Percentiles rank a stretch among this genome's conserved stretches.
These are phyloP conservation scores for Sceloporus tristichus DNA, from an alignment of 2,113 vertebrate species.

Conservation along the genomic window DNA sequence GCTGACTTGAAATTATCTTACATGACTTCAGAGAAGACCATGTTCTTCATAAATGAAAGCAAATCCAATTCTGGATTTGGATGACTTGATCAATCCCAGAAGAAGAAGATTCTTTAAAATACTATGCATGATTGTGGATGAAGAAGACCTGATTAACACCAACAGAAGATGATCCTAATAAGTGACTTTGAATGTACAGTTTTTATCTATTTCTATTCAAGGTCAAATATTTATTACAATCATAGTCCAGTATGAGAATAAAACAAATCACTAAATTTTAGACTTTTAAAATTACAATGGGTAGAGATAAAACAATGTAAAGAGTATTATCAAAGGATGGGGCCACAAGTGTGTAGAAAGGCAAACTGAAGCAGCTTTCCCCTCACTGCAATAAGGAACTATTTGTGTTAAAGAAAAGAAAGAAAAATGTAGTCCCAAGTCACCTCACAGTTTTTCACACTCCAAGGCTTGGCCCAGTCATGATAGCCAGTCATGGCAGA, in stretches of 20 bases:
- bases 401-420: too few species aligned
- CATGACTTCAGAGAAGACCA: constrained; percentile 69
- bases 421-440: too few species aligned
- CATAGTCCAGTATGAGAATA: not conserved
- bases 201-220: not conserved
- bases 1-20: constrained; percentile 73
- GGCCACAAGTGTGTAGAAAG: too few species aligned
- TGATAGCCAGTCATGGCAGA: too few species aligned
- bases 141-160: too few species aligned
- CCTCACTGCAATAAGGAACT: too few species aligned
- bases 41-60: constrained; percentile 71
- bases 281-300: not conserved
- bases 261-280: not conserved
- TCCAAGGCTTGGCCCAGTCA: too few species aligned
- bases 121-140: not conserved
- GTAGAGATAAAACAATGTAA: too few species aligned
- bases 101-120: constrained; percentile 55
- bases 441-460: too few species aligned
- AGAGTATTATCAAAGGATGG: too few species aligned
- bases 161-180: not conserved
- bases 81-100: too few species aligned
- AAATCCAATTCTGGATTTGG: not conserved
- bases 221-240: not conserved
- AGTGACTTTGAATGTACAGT: not conserved
- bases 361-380: too few species aligned